Evolutionary conservation across 2,797 vertebrate species (phyloP), one percentile per base, ranked within the genome.

Genomic region (Ficedula albicollis): DNA sequence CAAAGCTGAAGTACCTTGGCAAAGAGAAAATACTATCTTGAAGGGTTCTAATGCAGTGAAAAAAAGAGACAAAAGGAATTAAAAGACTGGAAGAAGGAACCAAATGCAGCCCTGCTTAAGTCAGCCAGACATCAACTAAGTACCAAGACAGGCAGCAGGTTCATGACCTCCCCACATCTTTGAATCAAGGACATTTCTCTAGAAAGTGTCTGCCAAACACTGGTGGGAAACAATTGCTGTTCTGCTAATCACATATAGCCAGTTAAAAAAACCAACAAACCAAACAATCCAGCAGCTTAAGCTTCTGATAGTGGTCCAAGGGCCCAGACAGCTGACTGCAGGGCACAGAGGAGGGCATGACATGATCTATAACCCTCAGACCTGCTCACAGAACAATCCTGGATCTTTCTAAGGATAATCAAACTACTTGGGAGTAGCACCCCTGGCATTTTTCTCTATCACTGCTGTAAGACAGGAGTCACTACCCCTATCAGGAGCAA

Each of bases 41-140:
- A 97, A 97, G 95, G 96, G 92, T 87, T 82, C n/a, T 25, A 29
- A 92, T 26, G 84, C 48, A 72, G 25, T 59, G 54, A 44, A 27
- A 51, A 51, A 84, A 54, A 34, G n/a, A 15, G 29, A 25, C 11
- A 44, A 25, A 3, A 23, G 26, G 44, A 63, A n/a, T 34, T 15
- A n/a, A 76, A 76, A 73, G 19, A 49, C 30, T 64, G 18, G 51
- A 29, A 58, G 12, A 58, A 11, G 13, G 27, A 86, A 23, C 41
- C 23, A 55, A 38, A 63, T 0, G 2, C 38, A 43, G 46, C 25
- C 16, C 55, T 41, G 7, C 0, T 0, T 54, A 38, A 36, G 25
- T 10, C 48, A 68, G 56, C 16, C 38, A 54, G 39, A 27, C 3
- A 23, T 9, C 15, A 67, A 54, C 4, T 41, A 54, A 56, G 43